A percentile compares a stretch with the other conserved stretches of the same genome.
These are phyloP conservation scores for Arctocebus calabarensis DNA, from an alignment of 2,797 vertebrate genomes.

Conservation along the genomic window DNA sequence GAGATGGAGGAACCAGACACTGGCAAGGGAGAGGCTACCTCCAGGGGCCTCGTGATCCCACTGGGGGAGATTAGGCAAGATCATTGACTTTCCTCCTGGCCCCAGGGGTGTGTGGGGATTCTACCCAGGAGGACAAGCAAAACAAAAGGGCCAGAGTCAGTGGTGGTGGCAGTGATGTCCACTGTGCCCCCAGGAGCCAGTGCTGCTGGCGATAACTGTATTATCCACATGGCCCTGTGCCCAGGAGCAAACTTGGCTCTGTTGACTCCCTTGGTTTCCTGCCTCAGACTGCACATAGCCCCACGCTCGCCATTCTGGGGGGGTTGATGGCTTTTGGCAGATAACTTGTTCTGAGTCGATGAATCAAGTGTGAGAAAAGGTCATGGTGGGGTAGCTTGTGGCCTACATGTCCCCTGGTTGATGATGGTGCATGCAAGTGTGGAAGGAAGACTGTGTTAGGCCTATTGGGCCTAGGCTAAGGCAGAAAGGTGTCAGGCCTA, in stretches of 20 bases:
- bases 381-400: neutral
- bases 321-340: neutral
- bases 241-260: neutral
- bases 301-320: neutral
- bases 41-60: neutral
- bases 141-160: neutral
- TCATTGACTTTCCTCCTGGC: neutral
- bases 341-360: neutral
- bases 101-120: neutral
- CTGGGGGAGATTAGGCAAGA: neutral
- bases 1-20: neutral
- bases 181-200: neutral
- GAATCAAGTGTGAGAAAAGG: neutral
- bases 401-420: neutral
- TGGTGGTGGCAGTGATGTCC: neutral
- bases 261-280: neutral
- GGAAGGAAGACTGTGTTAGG: neutral
- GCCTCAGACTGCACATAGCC: accelerated
- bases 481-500: no score
- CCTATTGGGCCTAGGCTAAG: no score
- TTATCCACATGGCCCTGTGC: neutral
- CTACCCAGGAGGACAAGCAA: neutral
- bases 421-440: neutral
- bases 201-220: neutral
- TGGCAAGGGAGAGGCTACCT: neutral